Evolutionary conservation across 1,140 invertebrate genomes (phyloP), one percentile per base, ranked within the genome.

Genomic region (Periplaneta americana): DNA sequence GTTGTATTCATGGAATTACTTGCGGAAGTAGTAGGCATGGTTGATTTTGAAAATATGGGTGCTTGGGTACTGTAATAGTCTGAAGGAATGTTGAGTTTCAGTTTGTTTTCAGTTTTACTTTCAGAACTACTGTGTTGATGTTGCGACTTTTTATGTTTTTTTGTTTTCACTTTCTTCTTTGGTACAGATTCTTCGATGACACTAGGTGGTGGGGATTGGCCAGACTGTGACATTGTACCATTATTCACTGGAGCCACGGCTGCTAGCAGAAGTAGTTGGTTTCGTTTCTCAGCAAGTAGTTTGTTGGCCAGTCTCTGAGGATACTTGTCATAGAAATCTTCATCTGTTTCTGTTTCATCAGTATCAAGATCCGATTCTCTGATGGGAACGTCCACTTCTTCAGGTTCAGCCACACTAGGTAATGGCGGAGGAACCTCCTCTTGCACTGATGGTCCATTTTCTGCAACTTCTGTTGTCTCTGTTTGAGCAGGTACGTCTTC

Each of bases 321-420:
- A 88, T 95, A 90, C 84, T 95, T 91, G 86, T 96, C 95, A 86
- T 96, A 96, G 88, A 96, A 96, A 83, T 96, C 94, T 88, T 96
- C 95, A 86, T 96, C 95, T 2, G 95, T 95, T 74, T 95, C 94
- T 36, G 95, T 94, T 86, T 96, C 93, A 34, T 93, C 93, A 0
- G 95, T 96, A 82, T 96, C 94, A 17, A 96, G 89, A 86, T 97
- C 96, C 1, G 94, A 95, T 88, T 96, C 96, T 34, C 89, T 88
- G 74, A 95, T 91, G 13, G 89, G 89, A 13, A 88, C 88, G 83
- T 92, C 91, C 33, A 85, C 85, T 84, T 92, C 91, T 35, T 86
- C 85, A 83, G 88, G 83, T 81, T 84, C 83, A 48, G 36, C 28
- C 75, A 31, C 31, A 48, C n/a, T 36, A 31, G 76, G 33, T 37